A percentile compares a stretch with the other conserved stretches of the same genome.
These are phyloP conservation scores for Vulpes vulpes DNA, from an alignment of 2,113 vertebrate genomes.

Conservation along the genomic window DNA sequence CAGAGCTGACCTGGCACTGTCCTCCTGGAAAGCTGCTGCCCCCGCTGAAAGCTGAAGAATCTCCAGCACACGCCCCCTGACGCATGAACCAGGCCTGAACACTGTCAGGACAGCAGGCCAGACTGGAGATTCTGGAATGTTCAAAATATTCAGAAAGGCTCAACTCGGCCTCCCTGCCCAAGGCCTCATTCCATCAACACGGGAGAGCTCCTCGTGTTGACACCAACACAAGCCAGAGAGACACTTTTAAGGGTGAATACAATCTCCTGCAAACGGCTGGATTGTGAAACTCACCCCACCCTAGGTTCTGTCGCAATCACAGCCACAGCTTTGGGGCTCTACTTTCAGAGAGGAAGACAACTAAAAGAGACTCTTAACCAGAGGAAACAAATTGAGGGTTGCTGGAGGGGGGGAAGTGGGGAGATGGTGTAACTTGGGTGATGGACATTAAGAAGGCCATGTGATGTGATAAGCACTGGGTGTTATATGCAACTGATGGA, in stretches of 20 bases:
- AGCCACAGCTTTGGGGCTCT: neutral
- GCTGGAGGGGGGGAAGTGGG: no score
- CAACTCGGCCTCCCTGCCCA: neutral
- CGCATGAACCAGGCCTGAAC: neutral
- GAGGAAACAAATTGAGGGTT: neutral
- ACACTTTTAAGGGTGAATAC: neutral
- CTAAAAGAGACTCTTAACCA: neutral
- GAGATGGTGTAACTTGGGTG: neutral
- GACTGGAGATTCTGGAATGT: neutral
- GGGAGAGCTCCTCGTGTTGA: neutral
- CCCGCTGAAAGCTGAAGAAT: neutral
- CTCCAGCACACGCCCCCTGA: neutral
- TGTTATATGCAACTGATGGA: neutral
- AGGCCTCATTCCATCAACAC: neutral
- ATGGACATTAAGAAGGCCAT: neutral
- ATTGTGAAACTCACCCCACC: slow-evolving; percentile 61
- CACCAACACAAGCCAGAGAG: neutral
- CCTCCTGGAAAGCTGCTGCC: neutral
- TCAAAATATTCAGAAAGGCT: neutral
- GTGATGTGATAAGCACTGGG: neutral
- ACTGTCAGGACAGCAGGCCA: neutral
- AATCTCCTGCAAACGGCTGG: neutral
- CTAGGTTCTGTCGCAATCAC: slow-evolving; percentile 63
- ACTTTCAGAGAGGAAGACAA: neutral
- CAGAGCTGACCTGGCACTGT: neutral